These are phyloP conservation scores for Troglohyphantes excavatus DNA, from an alignment of 2,888 invertebrate genomes.

Conservation along the genomic window DNA sequence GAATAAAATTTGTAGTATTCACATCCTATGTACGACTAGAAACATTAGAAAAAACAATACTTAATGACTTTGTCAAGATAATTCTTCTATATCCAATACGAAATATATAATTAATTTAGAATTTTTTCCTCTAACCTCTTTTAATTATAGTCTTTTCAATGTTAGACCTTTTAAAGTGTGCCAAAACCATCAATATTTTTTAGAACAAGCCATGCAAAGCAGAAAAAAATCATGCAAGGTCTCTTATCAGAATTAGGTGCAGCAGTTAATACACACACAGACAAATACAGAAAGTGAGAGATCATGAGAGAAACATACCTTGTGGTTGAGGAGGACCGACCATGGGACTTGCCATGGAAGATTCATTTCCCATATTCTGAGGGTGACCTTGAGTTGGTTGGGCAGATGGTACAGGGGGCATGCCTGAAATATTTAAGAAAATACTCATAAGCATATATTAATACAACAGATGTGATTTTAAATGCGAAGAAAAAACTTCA, in stretches of 20 bases:
- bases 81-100: too few relatives aligned
- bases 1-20: too few relatives aligned
- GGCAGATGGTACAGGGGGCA: constrained; percentile 73
- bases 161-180: constrained; percentile 27
- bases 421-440: constrained; percentile 34
- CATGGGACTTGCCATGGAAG: constrained; percentile 72
- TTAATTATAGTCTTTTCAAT: too few relatives aligned
- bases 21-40: too few relatives aligned
- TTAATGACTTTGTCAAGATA: too few relatives aligned
- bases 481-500: too few relatives aligned
- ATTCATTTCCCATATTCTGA: constrained; percentile 64
- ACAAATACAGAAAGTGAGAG: background rate
- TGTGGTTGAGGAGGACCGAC: constrained; percentile 69
- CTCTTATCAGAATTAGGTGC: background rate
- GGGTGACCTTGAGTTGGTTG: constrained; percentile 69
- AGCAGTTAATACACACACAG: background rate
- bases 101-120: too few relatives aligned
- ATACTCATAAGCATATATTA: too few relatives aligned
- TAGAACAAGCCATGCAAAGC: constrained; percentile 6
- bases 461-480: too few relatives aligned
- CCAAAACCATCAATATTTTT: constrained; percentile 59
- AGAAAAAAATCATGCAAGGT: constrained; percentile 43
- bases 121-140: too few relatives aligned
- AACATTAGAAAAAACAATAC: too few relatives aligned
- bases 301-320: constrained; percentile 50